These are phyloP conservation scores for Nomada flava DNA, from an alignment of 2,888 invertebrate genomes.

Conservation along the genomic window DNA sequence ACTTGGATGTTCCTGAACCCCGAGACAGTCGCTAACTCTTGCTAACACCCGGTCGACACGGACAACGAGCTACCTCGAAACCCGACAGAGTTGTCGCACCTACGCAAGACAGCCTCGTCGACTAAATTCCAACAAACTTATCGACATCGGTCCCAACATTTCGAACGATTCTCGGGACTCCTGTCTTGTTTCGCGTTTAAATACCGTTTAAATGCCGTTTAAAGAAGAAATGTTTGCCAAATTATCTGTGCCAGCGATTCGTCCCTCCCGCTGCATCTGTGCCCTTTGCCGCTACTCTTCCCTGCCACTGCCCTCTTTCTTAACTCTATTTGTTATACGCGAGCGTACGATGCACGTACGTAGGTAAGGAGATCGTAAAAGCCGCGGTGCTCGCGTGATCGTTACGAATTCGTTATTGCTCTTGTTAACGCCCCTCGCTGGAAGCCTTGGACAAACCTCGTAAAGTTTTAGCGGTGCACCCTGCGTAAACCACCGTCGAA, in stretches of 20 bases:
- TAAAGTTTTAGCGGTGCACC: conserved; percentile 72
- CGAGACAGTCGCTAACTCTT: conserved; percentile 62
- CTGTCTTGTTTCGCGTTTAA: conserved; percentile 7
- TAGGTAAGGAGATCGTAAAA: conserved; percentile 71
- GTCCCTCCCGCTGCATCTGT: not conserved
- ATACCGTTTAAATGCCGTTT: conserved; percentile 14
- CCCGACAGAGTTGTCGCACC: conserved; percentile 35
- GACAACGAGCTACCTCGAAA: conserved; percentile 65
- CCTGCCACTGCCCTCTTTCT: not conserved
- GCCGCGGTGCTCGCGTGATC: conserved; percentile 78
- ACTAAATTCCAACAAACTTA: conserved; percentile 37
- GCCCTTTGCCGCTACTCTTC: not conserved
- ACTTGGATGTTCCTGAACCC: conserved; percentile 35
- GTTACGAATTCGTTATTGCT: conserved; percentile 81
- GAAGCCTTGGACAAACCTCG: conserved; percentile 78
- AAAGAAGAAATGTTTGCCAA: not conserved
- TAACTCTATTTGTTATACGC: conserved; percentile 45
- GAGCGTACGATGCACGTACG: conserved; percentile 34
- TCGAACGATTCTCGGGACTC: no score
- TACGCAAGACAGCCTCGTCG: conserved; percentile 11
- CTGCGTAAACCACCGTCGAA: conserved; percentile 59
- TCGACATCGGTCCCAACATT: not conserved
- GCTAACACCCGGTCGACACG: conserved; percentile 69
- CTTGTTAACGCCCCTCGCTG: conserved; percentile 78
- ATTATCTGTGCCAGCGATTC: conserved; percentile 7